Conservation (phyloP, 2,797 vertebrate species). For the Oceanodroma leucorhoa region DNA sequence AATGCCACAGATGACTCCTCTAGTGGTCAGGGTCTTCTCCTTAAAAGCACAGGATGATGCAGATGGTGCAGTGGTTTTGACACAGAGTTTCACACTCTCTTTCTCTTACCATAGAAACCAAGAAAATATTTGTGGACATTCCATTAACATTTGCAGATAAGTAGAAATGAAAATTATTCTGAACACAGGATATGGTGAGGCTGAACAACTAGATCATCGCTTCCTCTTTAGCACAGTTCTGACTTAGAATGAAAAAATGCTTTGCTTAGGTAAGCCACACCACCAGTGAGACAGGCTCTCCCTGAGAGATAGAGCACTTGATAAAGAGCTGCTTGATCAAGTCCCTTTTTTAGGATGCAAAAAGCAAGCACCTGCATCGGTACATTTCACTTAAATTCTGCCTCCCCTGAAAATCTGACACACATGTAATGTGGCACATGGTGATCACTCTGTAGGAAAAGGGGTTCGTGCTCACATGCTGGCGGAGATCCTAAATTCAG, state of each 20-base stretch:
- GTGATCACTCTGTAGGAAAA: background rate
- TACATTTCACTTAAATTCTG: background rate
- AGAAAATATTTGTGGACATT: conserved; percentile 78
- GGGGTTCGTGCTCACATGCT: background rate
- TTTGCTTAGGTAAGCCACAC: conserved; percentile 28
- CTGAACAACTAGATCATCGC: conserved; percentile 49
- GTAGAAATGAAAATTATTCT: conserved; percentile 75
- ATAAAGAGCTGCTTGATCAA: background rate
- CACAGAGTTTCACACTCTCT: conserved; percentile 40
- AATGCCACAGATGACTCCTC: conserved; percentile 44
- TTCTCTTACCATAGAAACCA: conserved; percentile 75
- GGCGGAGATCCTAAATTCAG: background rate
- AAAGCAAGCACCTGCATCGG: background rate
- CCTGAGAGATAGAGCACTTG: background rate
- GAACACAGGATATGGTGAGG: conserved; percentile 72
- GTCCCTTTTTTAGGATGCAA: background rate
- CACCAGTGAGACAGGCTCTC: background rate
- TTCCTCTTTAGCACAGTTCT: conserved; percentile 58
- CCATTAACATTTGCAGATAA: conserved; percentile 74
- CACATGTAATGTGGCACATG: rapidly evolving
- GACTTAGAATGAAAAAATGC: conserved; percentile 46
- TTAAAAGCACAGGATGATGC: conserved; percentile 57
- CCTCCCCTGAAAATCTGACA: background rate
- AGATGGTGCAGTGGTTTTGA: conserved; percentile 62
- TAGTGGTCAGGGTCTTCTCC: conserved; percentile 42